Evolutionary conservation across 2,113 vertebrate species (phyloP).

Genomic region (Syngnathus floridae): DNA sequence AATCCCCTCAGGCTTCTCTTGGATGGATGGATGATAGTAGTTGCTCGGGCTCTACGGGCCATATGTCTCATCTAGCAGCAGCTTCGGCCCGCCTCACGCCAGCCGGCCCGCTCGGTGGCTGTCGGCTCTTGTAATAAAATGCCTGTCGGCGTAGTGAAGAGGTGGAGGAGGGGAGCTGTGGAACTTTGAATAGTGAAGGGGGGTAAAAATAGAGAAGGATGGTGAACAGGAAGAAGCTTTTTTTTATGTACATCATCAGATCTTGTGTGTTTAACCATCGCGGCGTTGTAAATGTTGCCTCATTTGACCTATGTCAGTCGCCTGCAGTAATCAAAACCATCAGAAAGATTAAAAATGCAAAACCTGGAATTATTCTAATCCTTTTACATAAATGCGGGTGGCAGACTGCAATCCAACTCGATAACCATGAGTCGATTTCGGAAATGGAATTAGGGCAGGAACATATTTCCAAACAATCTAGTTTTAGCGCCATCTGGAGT

Average conservation of each 20-base stretch:
- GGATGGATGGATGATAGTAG: constrained; percentile 1
- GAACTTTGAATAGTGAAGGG: not conserved
- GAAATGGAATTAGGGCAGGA: not conserved
- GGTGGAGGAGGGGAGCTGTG: constrained; percentile 13
- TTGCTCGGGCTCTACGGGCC: constrained; percentile 15
- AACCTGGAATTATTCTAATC: constrained; percentile 51
- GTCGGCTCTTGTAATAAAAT: constrained; percentile 21
- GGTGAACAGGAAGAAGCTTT: constrained; percentile 29
- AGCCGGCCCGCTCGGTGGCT: constrained; percentile 7
- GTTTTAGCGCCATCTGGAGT: not conserved
- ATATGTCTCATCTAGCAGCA: constrained; percentile 16
- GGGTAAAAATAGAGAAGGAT: constrained; percentile 45
- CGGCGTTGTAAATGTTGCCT: constrained; percentile 5
- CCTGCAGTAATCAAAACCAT: constrained; percentile 28
- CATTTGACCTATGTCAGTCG: constrained; percentile 7
- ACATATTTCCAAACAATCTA: not conserved
- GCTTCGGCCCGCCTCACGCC: constrained; percentile 1
- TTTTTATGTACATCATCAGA: not conserved
- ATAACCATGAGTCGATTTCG: constrained; percentile 12
- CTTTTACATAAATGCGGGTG: constrained; percentile 44
- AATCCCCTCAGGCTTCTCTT: constrained; percentile 1
- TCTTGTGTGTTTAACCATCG: constrained; percentile 17
- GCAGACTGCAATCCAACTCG: constrained; percentile 16
- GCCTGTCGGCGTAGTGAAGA: constrained; percentile 23
- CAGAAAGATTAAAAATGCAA: constrained; percentile 23